Evolutionary conservation across 2,888 invertebrate genomes (phyloP).

Genomic region (Nematopogon swammerdamellus): DNA sequence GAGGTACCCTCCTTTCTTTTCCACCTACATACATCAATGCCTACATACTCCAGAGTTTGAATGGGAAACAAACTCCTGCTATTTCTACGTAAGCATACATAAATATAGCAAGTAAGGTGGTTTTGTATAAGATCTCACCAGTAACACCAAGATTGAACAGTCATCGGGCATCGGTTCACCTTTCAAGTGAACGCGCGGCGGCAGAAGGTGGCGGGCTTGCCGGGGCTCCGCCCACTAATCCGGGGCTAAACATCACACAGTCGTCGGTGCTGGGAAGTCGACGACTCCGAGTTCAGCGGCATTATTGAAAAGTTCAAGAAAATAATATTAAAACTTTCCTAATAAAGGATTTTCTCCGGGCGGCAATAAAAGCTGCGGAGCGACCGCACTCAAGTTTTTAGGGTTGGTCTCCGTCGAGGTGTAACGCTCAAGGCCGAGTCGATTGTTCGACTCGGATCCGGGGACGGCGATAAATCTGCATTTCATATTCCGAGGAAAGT

Average conservation of each 20-base stretch:
- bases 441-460: not conserved
- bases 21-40: too few relatives aligned
- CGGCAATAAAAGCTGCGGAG: constrained; percentile 3
- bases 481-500: constrained; percentile 7
- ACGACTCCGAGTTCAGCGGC: not conserved
- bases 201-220: too few relatives aligned
- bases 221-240: not conserved
- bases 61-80: too few relatives aligned
- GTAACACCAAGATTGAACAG: too few relatives aligned
- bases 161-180: too few relatives aligned
- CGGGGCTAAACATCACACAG: not conserved
- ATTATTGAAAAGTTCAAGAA: not conserved
- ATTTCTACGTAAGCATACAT: too few relatives aligned
- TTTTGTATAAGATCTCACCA: too few relatives aligned
- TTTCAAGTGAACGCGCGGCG: too few relatives aligned
- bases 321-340: constrained; percentile 2
- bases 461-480: constrained; percentile 4
- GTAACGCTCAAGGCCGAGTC: not conserved
- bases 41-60: too few relatives aligned
- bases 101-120: too few relatives aligned
- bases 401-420: not conserved
- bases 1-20: too few relatives aligned
- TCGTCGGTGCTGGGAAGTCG: not conserved
- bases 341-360: constrained; percentile 7
- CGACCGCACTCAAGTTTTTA: constrained; percentile 1